These are phyloP conservation scores for Cryptomyrus ogoouensis DNA, from an alignment of 2,113 vertebrate genomes.

Conservation along the genomic window DNA sequence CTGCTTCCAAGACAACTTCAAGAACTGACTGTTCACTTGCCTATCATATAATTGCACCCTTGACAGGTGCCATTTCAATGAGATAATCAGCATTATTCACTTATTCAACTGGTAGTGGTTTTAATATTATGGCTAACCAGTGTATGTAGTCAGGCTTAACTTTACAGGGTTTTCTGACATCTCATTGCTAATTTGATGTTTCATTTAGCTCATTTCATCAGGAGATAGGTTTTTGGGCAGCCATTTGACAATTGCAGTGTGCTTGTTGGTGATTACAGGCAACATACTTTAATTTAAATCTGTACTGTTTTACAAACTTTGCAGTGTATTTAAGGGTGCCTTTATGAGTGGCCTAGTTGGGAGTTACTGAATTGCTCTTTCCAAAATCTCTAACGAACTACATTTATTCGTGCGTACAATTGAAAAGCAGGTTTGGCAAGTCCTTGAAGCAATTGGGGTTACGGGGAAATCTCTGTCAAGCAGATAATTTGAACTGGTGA, in stretches of 20 bases:
- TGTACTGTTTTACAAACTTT: not conserved
- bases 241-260: not conserved
- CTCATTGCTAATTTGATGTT: not conserved
- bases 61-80: not conserved
- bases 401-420: not conserved
- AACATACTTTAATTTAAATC: not conserved
- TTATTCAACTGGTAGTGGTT: not conserved
- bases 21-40: not conserved
- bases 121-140: not conserved
- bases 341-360: not conserved
- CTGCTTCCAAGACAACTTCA: not conserved
- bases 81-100: not conserved
- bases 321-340: not conserved
- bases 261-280: not conserved
- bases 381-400: not conserved
- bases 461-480: not conserved
- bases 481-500: not conserved
- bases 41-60: not conserved
- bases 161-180: not conserved
- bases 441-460: not conserved
- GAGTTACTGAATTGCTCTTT: not conserved
- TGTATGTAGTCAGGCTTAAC: not conserved
- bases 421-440: not conserved
- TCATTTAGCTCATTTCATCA: not conserved
- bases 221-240: not conserved